These are phyloP conservation scores for Geopemphigus sp. DNA, from an alignment of 1,140 invertebrate species.

Conservation along the genomic window DNA sequence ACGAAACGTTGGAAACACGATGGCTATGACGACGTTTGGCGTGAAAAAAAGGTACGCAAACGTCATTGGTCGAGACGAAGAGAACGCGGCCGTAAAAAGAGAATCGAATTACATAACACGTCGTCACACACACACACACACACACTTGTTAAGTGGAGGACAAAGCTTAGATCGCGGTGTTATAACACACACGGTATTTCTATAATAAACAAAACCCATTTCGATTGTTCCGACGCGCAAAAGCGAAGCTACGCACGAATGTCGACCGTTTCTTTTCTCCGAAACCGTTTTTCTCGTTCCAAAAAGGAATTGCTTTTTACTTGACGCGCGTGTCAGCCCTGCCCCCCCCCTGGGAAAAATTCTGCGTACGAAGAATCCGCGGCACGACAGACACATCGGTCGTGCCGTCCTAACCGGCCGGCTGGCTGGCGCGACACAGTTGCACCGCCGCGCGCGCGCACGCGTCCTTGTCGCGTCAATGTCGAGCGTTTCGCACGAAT, in stretches of 20 bases:
- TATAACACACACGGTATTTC: not conserved
- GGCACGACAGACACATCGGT: too few species aligned
- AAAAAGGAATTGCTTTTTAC: too few species aligned
- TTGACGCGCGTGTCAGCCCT: too few species aligned
- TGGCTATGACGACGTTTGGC: too few species aligned
- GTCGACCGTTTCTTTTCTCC: not conserved
- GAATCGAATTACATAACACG: not conserved
- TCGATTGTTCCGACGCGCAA: not conserved
- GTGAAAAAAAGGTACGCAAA: not conserved
- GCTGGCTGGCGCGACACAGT: slow-evolving; percentile 41
- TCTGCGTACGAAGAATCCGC: too few species aligned
- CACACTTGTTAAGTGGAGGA: too few species aligned
- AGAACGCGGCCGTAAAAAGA: not conserved
- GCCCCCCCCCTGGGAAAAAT: too few species aligned
- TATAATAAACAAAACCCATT: not conserved
- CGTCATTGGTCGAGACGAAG: too few species aligned
- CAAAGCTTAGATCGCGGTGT: not conserved
- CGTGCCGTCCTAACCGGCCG: too few species aligned
- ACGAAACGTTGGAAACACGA: too few species aligned
- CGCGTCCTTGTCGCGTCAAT: slow-evolving; percentile 42
- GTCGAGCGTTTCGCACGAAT: slow-evolving; percentile 40
- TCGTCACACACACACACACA: not conserved
- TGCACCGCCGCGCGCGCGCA: not conserved
- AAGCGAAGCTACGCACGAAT: not conserved
- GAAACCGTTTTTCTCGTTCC: too few species aligned